These are phyloP conservation scores for Pelecanoides urinatrix DNA, from an alignment of 2,113 vertebrate species.

Conservation along the genomic window DNA sequence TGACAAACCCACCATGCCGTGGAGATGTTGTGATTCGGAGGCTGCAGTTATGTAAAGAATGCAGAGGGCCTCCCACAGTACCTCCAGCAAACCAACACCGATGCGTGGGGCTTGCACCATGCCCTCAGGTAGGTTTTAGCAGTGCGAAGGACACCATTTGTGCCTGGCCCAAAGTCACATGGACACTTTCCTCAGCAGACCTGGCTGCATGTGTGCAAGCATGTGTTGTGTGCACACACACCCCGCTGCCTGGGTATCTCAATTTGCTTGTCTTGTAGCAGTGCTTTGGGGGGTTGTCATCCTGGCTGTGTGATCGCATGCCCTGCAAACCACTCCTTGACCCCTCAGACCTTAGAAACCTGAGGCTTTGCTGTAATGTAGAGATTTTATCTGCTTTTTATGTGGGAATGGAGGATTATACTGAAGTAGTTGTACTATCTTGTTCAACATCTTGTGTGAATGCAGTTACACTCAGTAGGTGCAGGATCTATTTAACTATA, in stretches of 20 bases:
- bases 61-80: not conserved
- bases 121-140: not conserved
- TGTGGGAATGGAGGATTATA: not conserved
- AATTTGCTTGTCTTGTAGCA: not conserved
- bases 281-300: not conserved
- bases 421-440: not conserved
- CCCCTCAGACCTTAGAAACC: not conserved
- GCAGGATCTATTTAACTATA: not conserved
- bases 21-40: not conserved
- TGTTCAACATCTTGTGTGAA: fast-evolving
- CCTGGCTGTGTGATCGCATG: not conserved
- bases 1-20: not conserved
- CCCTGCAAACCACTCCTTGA: not conserved
- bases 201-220: fast-evolving
- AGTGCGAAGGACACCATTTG: fast-evolving
- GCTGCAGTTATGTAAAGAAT: not conserved
- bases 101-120: not conserved
- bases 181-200: not conserved
- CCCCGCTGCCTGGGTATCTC: not conserved
- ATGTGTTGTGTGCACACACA: not conserved
- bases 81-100: not conserved
- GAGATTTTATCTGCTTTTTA: not conserved
- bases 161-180: not conserved
- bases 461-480: not conserved
- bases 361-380: not conserved